Evolutionary conservation across 2,113 vertebrate genomes (phyloP), one percentile per base, ranked within the genome.

Genomic region (Opisthocomus hoazin): DNA sequence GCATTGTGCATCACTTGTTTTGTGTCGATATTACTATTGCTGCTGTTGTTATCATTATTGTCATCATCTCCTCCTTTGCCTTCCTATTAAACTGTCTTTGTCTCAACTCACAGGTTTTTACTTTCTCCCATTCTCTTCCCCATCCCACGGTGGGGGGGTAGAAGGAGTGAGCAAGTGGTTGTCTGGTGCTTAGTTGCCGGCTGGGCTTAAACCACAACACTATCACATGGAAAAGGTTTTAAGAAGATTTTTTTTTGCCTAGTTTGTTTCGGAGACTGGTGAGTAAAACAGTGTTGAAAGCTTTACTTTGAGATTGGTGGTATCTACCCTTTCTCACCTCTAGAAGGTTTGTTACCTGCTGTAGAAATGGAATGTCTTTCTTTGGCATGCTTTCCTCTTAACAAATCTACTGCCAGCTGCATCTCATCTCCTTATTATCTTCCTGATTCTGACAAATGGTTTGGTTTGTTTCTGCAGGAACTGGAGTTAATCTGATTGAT

Each of bases 401-500:
- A 96, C 61, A 94, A 82, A 89, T 84, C 43, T 84, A 65, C 91
- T 2, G 2, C 74, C 12, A 9, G 23, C 87, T 95, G 77, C 91
- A 91, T 95, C 93, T 96, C 89, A 87, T 87, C 84, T 96, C 43
- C 80, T 76, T 84, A 69, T 93, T 97, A 84, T 96, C 87, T 41
- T 87, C 65, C 48, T 60, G 74, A 93, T 93, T 84, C 91, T 95
- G 95, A 92, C 93, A 94, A 96, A 94, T 84, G 74, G 74, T 91
- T 96, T 95, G 84, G 89, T 89, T 95, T 97, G 64, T 94, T 96
- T 95, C 96, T 94, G 56, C 69, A 64, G 91, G 69, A 91, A 29
- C 69, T 89, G 80, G 51, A 78, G 51, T 84, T 95, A 84, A 95
- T 94, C 77, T 12, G 43, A 91, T 96, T 86, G 93, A 94, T 96